A percentile compares a stretch with the other conserved stretches of the same genome.
These are phyloP conservation scores for Epinephelus coioides DNA, from an alignment of 2,797 vertebrate species.

Conservation along the genomic window DNA sequence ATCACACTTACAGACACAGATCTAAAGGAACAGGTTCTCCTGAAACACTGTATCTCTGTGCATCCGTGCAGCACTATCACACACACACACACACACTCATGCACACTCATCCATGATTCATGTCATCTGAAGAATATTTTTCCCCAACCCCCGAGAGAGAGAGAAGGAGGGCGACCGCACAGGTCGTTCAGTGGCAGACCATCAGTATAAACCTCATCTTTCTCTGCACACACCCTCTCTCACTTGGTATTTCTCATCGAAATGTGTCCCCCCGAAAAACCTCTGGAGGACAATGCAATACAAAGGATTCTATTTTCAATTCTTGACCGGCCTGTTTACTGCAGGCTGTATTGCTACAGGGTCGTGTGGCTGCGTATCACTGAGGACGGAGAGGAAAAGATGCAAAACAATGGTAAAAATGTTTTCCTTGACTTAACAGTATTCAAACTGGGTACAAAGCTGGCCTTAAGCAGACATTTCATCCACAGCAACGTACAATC, in stretches of 20 bases:
- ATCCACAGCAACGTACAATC: neutral
- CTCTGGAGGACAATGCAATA: constrained; percentile 16
- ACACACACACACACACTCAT: constrained; percentile 10
- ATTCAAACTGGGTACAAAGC: constrained; percentile 17
- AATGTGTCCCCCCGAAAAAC: constrained; percentile 1
- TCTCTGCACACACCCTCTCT: constrained; percentile 7
- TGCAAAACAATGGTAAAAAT: constrained; percentile 11
- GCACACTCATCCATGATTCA: constrained; percentile 62
- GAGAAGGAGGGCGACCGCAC: constrained; percentile 16
- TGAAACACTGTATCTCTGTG: constrained; percentile 1
- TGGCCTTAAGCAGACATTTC: constrained; percentile 1
- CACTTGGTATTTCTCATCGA: constrained; percentile 39
- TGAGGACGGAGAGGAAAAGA: constrained; percentile 3
- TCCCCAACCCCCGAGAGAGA: constrained; percentile 10
- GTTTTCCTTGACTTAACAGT: constrained; percentile 17
- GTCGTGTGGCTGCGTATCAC: neutral
- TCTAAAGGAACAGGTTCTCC: constrained; percentile 32
- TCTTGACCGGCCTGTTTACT: constrained; percentile 21
- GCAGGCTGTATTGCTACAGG: neutral
- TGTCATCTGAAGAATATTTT: constrained; percentile 51
- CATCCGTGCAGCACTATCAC: neutral
- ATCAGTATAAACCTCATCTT: constrained; percentile 33
- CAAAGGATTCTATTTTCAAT: constrained; percentile 25
- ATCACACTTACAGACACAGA: constrained; percentile 9
- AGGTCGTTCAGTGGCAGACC: constrained; percentile 33